Conservation (phyloP, 2,797 vertebrate genomes). For the Aythya fuligula region DNA sequence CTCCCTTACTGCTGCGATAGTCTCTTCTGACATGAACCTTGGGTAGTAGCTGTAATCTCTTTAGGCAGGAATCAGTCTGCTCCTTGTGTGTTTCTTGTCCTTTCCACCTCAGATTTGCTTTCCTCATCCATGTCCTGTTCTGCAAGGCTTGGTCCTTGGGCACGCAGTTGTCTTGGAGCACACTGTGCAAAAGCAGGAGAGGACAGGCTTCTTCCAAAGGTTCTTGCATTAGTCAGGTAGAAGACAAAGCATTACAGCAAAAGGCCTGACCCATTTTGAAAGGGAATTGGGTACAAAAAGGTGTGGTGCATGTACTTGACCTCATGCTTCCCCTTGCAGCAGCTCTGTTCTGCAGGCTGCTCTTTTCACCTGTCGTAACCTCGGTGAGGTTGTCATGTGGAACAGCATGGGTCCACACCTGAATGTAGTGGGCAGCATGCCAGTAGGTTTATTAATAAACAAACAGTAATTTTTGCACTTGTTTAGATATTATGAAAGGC, state of each 20-base stretch:
- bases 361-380: not conserved
- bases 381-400: not conserved
- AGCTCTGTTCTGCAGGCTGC: not conserved
- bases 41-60: not conserved
- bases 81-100: not conserved
- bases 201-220: not conserved
- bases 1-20: not conserved
- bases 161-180: not conserved
- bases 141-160: accelerated
- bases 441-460: not conserved
- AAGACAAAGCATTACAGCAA: not conserved
- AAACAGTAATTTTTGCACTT: not conserved
- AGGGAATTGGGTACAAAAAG: not conserved
- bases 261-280: not conserved
- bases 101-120: not conserved
- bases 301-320: not conserved
- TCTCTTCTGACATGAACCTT: not conserved
- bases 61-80: not conserved
- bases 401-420: accelerated
- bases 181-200: not conserved
- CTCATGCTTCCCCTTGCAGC: not conserved
- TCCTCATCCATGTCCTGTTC: not conserved
- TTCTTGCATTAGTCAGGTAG: not conserved
- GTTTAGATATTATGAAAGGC: not conserved
- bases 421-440: not conserved